Base-by-base conservation (phyloP, 2,888 invertebrate species). In the Drosophila conformis region DNA sequence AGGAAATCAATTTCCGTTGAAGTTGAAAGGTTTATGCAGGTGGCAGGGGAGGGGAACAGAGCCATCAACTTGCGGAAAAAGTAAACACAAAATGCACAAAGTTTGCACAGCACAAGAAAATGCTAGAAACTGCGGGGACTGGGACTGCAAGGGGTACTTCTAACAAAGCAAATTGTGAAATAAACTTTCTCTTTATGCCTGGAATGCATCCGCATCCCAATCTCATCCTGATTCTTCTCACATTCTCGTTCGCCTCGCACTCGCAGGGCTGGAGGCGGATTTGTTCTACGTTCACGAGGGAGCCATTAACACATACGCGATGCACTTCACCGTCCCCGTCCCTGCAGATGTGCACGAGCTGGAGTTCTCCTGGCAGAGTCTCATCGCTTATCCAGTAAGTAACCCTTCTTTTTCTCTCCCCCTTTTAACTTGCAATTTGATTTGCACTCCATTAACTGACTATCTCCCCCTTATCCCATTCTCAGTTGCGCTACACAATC, bases 291-390 rank as follows among this genome's bases (percentile, higher is more conserved):
- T 98, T 18, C 94, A 96, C 74, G 96, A 97, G 90, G 97, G 97
- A 35, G 95, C 96, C 69, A 96, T 97, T 83, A 98, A 97, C 94
- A 95, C 96, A 66, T 98, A 97, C 92, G 97, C 97, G 7, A 96
- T 97, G 92, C 95, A 96, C 90, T 98, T 97, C 93, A 95, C 96
- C 79, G 96, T 97, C 35, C 96, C 96, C 4, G 96, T 98, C 53
- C 96, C 96, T 27, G 95, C 96, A 4, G 95, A 96, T 90, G 95
- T 97, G 76, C 95, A 96, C 29, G 96, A 97, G 91, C 94, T 97
- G 85, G 96, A 96, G 93, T 97, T 97, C 93, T 96, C 96, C 90
- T 97, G 97, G 97, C 96, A 97, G 91, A 96, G 96, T 81, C 94
- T 97, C 57, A 95, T 95, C 49, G 94, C 95, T 82, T 94, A 95